phyloP scores from a whole-genome alignment of 2,113 vertebrate species.

The Tetrax tetrax region DNA sequence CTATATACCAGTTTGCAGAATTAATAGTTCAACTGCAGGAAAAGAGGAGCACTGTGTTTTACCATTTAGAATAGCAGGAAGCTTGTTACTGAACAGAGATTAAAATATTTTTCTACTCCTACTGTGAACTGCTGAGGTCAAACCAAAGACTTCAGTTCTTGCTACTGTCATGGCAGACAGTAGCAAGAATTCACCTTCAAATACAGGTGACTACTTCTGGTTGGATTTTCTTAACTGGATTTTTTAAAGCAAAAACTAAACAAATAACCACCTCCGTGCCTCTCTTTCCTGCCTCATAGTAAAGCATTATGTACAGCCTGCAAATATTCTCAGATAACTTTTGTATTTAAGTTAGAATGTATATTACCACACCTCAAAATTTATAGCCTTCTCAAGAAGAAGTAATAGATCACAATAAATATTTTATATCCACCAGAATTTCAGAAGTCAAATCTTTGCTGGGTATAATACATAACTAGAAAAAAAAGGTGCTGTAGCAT shows the following conservation, averaged over 20 bases:
- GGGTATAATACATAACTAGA: not conserved
- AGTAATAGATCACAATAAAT: not conserved
- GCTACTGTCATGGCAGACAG: not conserved
- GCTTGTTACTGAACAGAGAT: not conserved
- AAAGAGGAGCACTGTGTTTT: not conserved
- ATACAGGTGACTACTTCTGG: not conserved
- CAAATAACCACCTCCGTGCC: not conserved
- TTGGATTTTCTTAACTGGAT: not conserved
- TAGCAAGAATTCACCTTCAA: not conserved
- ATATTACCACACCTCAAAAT: not conserved
- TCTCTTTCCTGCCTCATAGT: not conserved
- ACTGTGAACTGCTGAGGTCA: not conserved
- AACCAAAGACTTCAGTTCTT: not conserved
- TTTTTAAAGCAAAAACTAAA: not conserved
- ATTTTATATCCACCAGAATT: not conserved
- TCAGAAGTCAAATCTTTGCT: not conserved
- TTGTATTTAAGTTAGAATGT: not conserved
- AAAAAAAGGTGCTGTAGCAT: not conserved
- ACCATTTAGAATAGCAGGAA: not conserved
- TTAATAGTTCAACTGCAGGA: not conserved
- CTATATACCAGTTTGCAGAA: not conserved
- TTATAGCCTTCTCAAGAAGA: not conserved
- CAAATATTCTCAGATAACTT: not conserved
- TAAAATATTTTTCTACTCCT: not conserved
- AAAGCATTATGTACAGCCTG: not conserved